phyloP scores from a whole-genome alignment of 1,140 invertebrate species.

The Cepaea nemoralis region DNA sequence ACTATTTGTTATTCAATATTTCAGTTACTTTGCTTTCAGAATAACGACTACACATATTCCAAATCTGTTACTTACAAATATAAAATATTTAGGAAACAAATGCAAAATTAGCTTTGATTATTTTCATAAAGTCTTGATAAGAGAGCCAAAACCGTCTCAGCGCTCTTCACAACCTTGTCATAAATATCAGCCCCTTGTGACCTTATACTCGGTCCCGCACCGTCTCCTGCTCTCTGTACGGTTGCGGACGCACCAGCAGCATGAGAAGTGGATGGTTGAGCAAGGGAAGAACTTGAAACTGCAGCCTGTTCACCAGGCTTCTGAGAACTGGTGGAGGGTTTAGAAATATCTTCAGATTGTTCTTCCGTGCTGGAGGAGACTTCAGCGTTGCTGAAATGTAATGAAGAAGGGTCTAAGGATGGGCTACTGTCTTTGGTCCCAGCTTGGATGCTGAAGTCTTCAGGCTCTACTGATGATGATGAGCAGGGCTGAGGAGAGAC shows the following conservation, averaged over 20 bases:
- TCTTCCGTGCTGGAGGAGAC: slow-evolving; percentile 16
- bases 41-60: no score
- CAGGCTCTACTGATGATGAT: not conserved
- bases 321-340: not conserved
- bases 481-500: slow-evolving; percentile 25
- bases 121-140: slow-evolving; percentile 16
- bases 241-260: not conserved
- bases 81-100: not conserved
- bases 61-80: not conserved
- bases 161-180: slow-evolving; percentile 39
- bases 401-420: not conserved
- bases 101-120: slow-evolving; percentile 6
- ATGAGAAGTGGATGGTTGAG: not conserved
- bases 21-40: no score
- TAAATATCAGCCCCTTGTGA: slow-evolving; percentile 31
- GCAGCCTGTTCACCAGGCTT: not conserved
- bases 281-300: not conserved
- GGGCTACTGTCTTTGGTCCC: not conserved
- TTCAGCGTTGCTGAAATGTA: not conserved
- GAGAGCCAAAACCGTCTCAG: slow-evolving; percentile 25
- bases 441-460: not conserved
- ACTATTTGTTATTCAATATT: no score
- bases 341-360: not conserved
- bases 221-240: not conserved
- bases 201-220: slow-evolving; percentile 10